A percentile compares a stretch with the other conserved stretches of the same genome.
These are phyloP conservation scores for Meliscaeva auricollis DNA, from an alignment of 2,888 invertebrate species.

Conservation along the genomic window DNA sequence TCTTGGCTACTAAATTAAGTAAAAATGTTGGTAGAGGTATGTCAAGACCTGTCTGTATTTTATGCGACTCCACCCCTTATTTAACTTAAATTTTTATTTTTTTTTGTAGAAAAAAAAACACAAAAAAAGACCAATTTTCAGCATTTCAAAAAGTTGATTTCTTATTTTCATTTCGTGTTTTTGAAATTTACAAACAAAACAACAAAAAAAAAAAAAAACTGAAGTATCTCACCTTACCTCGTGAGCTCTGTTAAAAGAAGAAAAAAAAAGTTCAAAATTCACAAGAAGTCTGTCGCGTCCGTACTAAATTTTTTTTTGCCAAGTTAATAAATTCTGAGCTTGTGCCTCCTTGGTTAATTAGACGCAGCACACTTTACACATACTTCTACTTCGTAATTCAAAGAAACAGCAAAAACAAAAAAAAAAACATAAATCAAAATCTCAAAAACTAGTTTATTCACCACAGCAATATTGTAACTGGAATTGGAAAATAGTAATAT, in stretches of 20 bases:
- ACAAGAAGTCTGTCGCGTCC: constrained; percentile 1
- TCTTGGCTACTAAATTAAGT: constrained; percentile 31
- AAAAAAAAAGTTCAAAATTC: constrained; percentile 3
- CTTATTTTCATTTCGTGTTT: constrained; percentile 40
- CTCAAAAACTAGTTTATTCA: constrained; percentile 56
- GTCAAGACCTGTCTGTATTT: constrained; percentile 36
- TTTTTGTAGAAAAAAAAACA: too few species aligned
- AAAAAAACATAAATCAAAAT: constrained; percentile 36
- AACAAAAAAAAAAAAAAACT: neutral
- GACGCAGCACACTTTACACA: constrained; percentile 60
- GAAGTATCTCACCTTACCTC: constrained; percentile 9
- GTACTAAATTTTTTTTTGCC: constrained; percentile 28
- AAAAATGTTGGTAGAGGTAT: constrained; percentile 14
- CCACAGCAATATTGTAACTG: constrained; percentile 13
- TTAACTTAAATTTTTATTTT: neutral
- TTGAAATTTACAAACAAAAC: constrained; percentile 6
- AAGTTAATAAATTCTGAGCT: constrained; percentile 59
- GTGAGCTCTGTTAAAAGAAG: too few species aligned
- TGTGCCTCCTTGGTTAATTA: constrained; percentile 61
- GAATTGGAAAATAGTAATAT: constrained; percentile 18
- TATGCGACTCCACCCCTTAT: constrained; percentile 28
- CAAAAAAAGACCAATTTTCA: constrained; percentile 6
- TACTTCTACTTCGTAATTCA: constrained; percentile 33
- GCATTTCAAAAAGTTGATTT: constrained; percentile 66
- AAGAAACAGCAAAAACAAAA: constrained; percentile 5